Conservation (phyloP, 2,113 vertebrate species). For the Sphyrna mokarran region DNA sequence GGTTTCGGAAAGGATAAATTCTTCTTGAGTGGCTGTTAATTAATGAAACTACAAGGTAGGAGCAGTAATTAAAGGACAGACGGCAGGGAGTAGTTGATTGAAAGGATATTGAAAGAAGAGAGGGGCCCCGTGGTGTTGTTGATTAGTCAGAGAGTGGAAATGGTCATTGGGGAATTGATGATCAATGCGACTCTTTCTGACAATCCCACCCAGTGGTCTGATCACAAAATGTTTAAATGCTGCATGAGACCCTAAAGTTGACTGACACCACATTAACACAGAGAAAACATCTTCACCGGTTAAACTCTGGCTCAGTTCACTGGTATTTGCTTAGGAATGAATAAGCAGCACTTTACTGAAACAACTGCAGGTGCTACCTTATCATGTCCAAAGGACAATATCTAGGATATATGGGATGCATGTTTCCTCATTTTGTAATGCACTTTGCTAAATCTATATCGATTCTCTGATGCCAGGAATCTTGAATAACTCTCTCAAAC, state of each 20-base stretch:
- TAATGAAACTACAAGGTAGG: neutral
- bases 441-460: neutral
- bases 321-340: neutral
- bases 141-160: constrained; percentile 18
- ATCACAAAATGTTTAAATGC: neutral
- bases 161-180: neutral
- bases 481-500: neutral
- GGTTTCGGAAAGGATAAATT: constrained; percentile 13
- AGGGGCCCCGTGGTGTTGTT: neutral
- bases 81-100: constrained; percentile 12
- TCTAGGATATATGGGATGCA: neutral
- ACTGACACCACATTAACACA: neutral
- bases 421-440: neutral
- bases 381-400: neutral
- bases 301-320: neutral
- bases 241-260: neutral
- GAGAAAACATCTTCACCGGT: neutral
- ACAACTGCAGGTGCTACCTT: too few species aligned
- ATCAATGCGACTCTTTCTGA: neutral
- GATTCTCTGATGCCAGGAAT: neutral
- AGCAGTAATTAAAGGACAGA: neutral
- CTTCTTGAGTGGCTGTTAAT: constrained; percentile 20
- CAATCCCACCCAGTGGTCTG: neutral
- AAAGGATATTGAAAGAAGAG: constrained; percentile 22
- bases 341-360: neutral